These are phyloP conservation scores for Dicerorhinus sumatrensis DNA, from an alignment of 2,113 vertebrate species.

Conservation along the genomic window DNA sequence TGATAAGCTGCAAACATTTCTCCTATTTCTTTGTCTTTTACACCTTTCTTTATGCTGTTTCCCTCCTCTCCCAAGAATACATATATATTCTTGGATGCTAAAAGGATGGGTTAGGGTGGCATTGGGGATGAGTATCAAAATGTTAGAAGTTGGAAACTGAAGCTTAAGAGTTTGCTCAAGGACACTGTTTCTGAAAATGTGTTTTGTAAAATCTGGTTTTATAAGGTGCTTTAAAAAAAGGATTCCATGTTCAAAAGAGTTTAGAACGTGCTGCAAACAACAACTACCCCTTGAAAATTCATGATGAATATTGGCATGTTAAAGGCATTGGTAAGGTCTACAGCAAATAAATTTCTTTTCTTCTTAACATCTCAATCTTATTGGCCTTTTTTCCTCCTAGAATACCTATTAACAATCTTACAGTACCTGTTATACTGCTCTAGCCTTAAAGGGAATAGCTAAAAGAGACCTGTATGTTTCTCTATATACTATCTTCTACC, in stretches of 20 bases:
- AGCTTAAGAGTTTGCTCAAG: constrained; percentile 13
- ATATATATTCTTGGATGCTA: background rate
- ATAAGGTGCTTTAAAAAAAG: background rate
- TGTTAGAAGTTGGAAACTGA: background rate
- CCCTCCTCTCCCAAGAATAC: background rate
- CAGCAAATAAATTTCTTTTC: background rate
- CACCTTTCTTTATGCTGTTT: background rate
- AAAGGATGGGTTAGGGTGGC: background rate
- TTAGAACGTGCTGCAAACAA: background rate
- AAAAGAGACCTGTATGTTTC: background rate
- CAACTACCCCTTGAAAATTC: background rate
- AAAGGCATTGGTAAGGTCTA: background rate
- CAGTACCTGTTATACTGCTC: background rate
- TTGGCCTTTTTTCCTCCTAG: background rate
- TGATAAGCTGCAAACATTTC: constrained; percentile 3
- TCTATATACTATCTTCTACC: background rate
- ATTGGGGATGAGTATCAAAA: background rate
- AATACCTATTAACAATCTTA: background rate
- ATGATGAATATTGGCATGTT: background rate
- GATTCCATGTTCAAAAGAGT: background rate
- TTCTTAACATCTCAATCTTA: background rate
- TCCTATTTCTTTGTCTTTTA: background rate
- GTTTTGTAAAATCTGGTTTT: background rate
- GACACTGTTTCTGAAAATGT: background rate
- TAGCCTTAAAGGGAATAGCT: background rate